Conservation (phyloP, 2,888 invertebrate species). For the Philaethria dido region DNA sequence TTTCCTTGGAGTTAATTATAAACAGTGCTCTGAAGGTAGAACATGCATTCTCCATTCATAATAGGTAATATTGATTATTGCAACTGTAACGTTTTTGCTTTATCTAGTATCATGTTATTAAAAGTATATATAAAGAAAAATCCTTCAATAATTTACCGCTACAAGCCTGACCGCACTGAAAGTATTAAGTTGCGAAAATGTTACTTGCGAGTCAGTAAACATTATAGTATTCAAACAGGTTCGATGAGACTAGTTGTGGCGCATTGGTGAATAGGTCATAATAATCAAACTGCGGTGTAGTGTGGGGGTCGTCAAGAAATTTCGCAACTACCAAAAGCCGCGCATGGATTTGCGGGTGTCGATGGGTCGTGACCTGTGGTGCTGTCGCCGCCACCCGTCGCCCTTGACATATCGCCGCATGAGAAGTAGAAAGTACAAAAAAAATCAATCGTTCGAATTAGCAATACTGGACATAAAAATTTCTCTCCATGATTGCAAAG, state of each 20-base stretch:
- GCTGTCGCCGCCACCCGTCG: conserved; percentile 55
- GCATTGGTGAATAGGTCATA: conserved; percentile 37
- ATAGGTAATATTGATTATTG: conserved; percentile 9
- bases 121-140: conserved; percentile 50
- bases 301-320: conserved; percentile 43
- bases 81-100: conserved; percentile 6
- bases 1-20: conserved; percentile 35
- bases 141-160: conserved; percentile 61
- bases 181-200: conserved; percentile 52
- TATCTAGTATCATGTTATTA: conserved; percentile 10
- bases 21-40: conserved; percentile 19
- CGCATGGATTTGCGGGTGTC: conserved; percentile 52
- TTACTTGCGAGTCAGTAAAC: conserved; percentile 34
- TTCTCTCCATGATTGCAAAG: not conserved
- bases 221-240: conserved; percentile 37
- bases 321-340: conserved; percentile 55
- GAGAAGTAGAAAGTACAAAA: conserved; percentile 70
- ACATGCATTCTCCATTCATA: conserved; percentile 20
- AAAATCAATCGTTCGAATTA: conserved; percentile 39
- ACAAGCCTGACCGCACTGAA: conserved; percentile 62
- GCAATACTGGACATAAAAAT: conserved; percentile 44
- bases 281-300: conserved; percentile 35
- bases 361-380: conserved; percentile 60
- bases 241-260: conserved; percentile 38
- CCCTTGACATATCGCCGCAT: conserved; percentile 76